Percentiles rank a stretch among this genome's conserved stretches.
Evolutionary conservation across 1,140 invertebrate genomes (phyloP).

Genomic region (Cardiocondyla obscurior): DNA sequence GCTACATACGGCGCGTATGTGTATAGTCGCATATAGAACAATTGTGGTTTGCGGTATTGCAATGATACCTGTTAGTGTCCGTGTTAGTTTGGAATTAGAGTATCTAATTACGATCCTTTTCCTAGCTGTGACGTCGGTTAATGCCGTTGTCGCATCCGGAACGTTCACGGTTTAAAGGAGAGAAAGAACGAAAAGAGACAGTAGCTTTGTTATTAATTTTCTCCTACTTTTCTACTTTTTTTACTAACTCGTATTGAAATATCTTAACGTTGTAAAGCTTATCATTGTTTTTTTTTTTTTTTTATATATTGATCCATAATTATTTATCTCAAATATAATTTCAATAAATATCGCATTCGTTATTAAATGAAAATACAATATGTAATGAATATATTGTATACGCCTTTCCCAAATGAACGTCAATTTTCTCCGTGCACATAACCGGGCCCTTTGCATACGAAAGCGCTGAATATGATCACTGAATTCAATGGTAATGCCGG

Average conservation of each 20-base stretch:
- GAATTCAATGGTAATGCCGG: conserved; percentile 43
- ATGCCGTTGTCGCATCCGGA: not conserved
- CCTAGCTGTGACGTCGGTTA: not conserved
- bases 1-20: not conserved
- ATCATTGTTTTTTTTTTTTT: not conserved
- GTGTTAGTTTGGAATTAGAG: conserved; percentile 26
- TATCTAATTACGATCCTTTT: conserved; percentile 44
- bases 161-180: not conserved
- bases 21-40: not conserved
- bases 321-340: not conserved
- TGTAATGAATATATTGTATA: not conserved
- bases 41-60: conserved; percentile 29
- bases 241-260: not conserved
- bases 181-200: not conserved
- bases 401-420: conserved; percentile 5
- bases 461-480: conserved; percentile 40
- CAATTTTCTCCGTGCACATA: conserved; percentile 2
- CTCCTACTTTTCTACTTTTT: too few species aligned
- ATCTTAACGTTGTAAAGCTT: not conserved
- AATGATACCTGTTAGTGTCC: not conserved
- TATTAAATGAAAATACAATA: not conserved
- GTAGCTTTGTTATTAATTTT: too few species aligned
- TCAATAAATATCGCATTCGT: not conserved
- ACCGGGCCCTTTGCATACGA: conserved; percentile 32
- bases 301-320: not conserved